Evolutionary conservation across 2,113 vertebrate species (phyloP).

Genomic region (Psilopsiagon aymara): DNA sequence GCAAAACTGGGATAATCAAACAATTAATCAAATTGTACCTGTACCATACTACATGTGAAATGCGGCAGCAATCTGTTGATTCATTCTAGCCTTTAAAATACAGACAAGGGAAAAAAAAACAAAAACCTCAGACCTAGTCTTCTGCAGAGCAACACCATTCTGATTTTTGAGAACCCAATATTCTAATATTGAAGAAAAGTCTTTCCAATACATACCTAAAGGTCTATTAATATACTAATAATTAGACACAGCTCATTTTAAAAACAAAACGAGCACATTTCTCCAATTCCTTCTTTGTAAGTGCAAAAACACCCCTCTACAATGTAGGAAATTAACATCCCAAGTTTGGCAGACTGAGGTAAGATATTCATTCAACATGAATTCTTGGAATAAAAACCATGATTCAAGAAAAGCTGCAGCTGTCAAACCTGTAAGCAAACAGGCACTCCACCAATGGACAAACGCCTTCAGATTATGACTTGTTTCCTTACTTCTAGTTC

Average conservation of each 20-base stretch:
- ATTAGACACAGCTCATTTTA: neutral
- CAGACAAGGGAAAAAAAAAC: fast-evolving
- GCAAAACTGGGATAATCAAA: neutral
- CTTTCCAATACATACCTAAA: neutral
- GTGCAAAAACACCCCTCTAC: neutral
- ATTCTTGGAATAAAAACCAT: slow-evolving; percentile 20
- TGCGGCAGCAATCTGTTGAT: neutral
- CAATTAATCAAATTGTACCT: neutral
- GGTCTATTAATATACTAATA: neutral
- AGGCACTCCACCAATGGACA: neutral
- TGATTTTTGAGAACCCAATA: neutral
- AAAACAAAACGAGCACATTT: neutral
- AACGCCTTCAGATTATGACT: slow-evolving; percentile 33
- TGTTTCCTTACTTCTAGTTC: slow-evolving; percentile 55
- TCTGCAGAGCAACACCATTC: neutral
- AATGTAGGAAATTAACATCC: neutral
- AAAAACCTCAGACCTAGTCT: neutral
- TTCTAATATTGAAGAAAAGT: neutral
- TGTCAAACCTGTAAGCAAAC: slow-evolving; percentile 33
- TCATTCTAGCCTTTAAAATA: neutral
- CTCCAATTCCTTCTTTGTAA: neutral
- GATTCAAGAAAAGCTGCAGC: slow-evolving; percentile 41
- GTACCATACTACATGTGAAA: neutral
- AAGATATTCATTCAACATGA: slow-evolving; percentile 20
- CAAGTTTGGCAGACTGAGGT: neutral